A percentile compares a stretch with the other conserved stretches of the same genome.
Conservation (phyloP, 2,113 vertebrate species). For the Dicentrarchus labrax region DNA sequence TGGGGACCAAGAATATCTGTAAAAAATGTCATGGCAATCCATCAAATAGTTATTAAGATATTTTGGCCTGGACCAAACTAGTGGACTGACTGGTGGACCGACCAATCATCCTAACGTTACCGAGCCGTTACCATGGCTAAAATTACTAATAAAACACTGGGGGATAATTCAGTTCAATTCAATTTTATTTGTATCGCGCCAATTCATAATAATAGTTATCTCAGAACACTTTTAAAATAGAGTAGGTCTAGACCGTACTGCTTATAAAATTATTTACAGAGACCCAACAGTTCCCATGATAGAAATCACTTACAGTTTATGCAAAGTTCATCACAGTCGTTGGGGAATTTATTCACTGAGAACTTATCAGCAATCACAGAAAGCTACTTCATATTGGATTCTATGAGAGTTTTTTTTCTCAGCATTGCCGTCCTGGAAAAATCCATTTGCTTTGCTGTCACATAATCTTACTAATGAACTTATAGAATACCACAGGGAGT, state of each 20-base stretch:
- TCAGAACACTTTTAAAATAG: too few species aligned
- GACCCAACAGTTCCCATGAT: background rate
- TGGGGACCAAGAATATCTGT: background rate
- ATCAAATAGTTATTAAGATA: background rate
- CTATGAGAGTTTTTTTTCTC: background rate
- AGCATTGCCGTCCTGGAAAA: constrained; percentile 23
- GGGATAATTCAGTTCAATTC: background rate
- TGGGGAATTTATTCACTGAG: constrained; percentile 1
- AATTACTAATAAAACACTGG: background rate
- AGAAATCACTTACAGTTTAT: background rate
- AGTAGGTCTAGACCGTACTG: too few species aligned
- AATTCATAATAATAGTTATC: too few species aligned
- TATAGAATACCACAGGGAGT: constrained; percentile 52
- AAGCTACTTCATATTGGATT: constrained; percentile 16
- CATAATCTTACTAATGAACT: constrained; percentile 67
- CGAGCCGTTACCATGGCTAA: too few species aligned
- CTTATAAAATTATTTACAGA: too few species aligned
- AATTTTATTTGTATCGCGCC: too few species aligned
- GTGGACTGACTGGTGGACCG: background rate
- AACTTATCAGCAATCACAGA: constrained; percentile 17
- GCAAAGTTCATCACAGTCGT: background rate
- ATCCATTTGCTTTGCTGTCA: constrained; percentile 56
- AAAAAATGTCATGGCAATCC: background rate
- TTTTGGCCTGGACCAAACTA: too few species aligned
- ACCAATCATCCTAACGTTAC: background rate